Evolutionary conservation across 2,113 vertebrate genomes (phyloP), one percentile per base, ranked within the genome.

Genomic region (Thamnophis sirtalis): DNA sequence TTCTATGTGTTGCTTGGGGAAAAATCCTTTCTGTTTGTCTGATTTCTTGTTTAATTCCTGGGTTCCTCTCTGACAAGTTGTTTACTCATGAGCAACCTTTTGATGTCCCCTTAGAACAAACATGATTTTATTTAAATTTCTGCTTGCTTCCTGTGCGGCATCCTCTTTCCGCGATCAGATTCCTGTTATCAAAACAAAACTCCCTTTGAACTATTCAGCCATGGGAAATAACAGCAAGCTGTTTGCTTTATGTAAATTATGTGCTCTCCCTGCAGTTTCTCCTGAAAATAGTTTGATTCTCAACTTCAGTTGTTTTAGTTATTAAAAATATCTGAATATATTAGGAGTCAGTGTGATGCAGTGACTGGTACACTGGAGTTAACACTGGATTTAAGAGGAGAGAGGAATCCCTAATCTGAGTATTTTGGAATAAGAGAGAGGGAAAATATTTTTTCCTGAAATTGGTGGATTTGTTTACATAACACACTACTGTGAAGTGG

Each of bases 81-180:
- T 92, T 94, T 89, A 91, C 0, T 28, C 19, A 1, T 28, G 19
- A 43, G 92, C 80, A 90, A 95, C 92, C 94, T 96, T 96, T 96
- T 96, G 96, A 96, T 84, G 94, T 95, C 93, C 92, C 94, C 95
- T 90, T 96, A 94, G 94, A 95, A 86, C 84, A 84, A 93, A 93
- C 87, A 88, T 5, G 28, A 22, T 80, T 53, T 54, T 56, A 88
- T 92, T 88, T 92, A 88, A 56, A 88, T 88, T 84, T 92, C 73
- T 73, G 53, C 63, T 93, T 96, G 89, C 94, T 96, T 97, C 95
- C 95, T 94, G 86, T 68, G 89, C 92, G 93, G 89, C 88, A 0
- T 87, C 94, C 68, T 92, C 38, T 91, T 95, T 91, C 93, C 53
- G 9, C 9, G 88, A 94, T 94, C 94, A 93, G n/a, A 13, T 58